Evolutionary conservation across 2,888 invertebrate genomes (phyloP).

Genomic region (Lypha dubia): DNA sequence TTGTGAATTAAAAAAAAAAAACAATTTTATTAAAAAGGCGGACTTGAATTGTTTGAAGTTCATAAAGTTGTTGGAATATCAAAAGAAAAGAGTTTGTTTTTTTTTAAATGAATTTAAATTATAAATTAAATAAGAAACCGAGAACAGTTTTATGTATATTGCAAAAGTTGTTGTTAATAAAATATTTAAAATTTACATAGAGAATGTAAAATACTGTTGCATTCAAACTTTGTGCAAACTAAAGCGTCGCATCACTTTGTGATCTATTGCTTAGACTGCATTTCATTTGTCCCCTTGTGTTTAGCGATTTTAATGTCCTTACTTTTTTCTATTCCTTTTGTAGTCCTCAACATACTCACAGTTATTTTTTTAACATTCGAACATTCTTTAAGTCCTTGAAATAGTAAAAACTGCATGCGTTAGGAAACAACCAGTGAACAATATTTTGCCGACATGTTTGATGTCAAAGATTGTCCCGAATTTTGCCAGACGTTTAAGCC

Average conservation of each 20-base stretch:
- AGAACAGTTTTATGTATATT: neutral
- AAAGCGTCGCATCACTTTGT: too few species aligned
- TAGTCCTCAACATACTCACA: conserved; percentile 22
- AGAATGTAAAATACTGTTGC: too few species aligned
- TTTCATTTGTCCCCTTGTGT: too few species aligned
- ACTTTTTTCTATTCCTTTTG: conserved; percentile 39
- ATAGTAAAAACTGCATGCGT: neutral
- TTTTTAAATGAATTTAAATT: conserved; percentile 26
- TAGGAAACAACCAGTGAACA: too few species aligned
- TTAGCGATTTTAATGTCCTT: conserved; percentile 9
- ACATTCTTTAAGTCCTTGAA: conserved; percentile 13
- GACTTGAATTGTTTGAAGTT: neutral
- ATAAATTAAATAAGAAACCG: neutral
- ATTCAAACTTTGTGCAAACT: too few species aligned
- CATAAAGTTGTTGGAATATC: neutral
- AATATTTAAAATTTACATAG: too few species aligned
- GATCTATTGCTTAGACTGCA: too few species aligned
- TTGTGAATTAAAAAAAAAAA: neutral
- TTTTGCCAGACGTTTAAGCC: too few species aligned
- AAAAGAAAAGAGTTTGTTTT: neutral
- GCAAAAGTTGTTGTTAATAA: neutral
- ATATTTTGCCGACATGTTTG: too few species aligned
- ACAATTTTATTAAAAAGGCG: conserved; percentile 2
- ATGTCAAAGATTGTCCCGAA: too few species aligned
- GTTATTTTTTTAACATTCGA: conserved; percentile 8